phyloP scores from a whole-genome alignment of 2,113 vertebrate species.

The Cinclus mexicanus region DNA sequence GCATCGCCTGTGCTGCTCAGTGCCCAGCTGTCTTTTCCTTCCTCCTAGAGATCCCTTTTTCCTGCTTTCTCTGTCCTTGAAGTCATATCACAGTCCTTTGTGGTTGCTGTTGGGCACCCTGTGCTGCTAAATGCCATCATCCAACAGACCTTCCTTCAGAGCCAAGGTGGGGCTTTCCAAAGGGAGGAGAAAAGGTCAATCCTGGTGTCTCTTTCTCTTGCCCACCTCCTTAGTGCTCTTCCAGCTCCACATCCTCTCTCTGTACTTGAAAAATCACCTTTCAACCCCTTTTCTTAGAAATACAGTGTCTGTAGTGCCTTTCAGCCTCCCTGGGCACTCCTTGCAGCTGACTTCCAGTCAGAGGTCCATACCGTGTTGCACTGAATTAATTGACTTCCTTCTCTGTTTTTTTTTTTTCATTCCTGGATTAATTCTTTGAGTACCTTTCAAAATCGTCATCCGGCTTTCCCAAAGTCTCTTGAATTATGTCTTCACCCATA shows the following conservation, averaged over 20 bases:
- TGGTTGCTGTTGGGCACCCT: accelerated
- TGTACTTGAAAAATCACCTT: background rate
- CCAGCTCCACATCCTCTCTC: background rate
- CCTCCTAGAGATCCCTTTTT: background rate
- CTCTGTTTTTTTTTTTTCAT: background rate
- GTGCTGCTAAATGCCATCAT: background rate
- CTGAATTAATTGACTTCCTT: background rate
- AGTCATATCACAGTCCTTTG: background rate
- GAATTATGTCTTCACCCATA: background rate
- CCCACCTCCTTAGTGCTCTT: background rate
- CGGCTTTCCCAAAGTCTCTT: background rate
- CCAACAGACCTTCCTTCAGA: background rate
- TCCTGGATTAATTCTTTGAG: slow-evolving; percentile 20
- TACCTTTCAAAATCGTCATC: background rate
- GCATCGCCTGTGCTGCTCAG: background rate
- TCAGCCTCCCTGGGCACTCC: background rate
- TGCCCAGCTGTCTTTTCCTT: background rate
- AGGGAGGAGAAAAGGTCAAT: background rate
- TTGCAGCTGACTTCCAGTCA: background rate
- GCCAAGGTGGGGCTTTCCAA: background rate
- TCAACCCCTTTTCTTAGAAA: background rate
- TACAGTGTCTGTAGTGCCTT: background rate
- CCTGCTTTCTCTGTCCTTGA: background rate
- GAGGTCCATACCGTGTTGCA: background rate
- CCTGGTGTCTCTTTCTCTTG: background rate